These are phyloP conservation scores for Metellina segmentata DNA, from an alignment of 2,888 invertebrate genomes.

Conservation along the genomic window DNA sequence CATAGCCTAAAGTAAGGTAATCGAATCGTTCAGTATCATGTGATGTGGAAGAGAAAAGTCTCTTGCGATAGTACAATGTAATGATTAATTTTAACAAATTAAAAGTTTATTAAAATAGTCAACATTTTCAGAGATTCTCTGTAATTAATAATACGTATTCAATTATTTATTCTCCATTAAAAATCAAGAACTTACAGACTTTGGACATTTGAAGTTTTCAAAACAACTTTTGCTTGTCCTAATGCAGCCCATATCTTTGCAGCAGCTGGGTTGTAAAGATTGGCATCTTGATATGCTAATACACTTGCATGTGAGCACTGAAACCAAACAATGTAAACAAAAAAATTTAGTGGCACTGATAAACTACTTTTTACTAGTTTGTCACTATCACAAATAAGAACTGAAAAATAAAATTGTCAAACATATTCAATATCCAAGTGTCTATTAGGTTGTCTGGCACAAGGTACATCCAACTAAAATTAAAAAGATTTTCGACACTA, in stretches of 20 bases:
- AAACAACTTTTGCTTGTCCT: conserved; percentile 93
- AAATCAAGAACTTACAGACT: conserved; percentile 82
- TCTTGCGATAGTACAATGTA: too few relatives aligned
- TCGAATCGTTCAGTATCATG: too few relatives aligned
- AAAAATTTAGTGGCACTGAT: not conserved
- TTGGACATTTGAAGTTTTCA: conserved; percentile 88
- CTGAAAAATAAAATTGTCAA: not conserved
- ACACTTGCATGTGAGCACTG: conserved; percentile 93
- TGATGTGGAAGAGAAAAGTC: too few relatives aligned
- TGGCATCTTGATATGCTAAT: conserved; percentile 88
- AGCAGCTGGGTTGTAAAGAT: conserved; percentile 81
- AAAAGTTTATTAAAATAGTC: too few relatives aligned
- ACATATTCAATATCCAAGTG: not conserved
- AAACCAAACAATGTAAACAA: not conserved
- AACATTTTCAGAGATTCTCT: too few relatives aligned
- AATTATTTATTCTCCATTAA: too few relatives aligned
- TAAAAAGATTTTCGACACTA: too few relatives aligned
- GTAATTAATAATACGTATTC: too few relatives aligned
- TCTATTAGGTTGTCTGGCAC: not conserved
- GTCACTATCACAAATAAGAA: not conserved
- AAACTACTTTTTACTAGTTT: not conserved
- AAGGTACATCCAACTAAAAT: not conserved
- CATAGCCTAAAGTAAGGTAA: too few relatives aligned
- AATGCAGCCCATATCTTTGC: conserved; percentile 84
- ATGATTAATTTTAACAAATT: too few relatives aligned